Evolutionary conservation across 2,113 vertebrate species (phyloP).

Genomic region (Rynchops niger): DNA sequence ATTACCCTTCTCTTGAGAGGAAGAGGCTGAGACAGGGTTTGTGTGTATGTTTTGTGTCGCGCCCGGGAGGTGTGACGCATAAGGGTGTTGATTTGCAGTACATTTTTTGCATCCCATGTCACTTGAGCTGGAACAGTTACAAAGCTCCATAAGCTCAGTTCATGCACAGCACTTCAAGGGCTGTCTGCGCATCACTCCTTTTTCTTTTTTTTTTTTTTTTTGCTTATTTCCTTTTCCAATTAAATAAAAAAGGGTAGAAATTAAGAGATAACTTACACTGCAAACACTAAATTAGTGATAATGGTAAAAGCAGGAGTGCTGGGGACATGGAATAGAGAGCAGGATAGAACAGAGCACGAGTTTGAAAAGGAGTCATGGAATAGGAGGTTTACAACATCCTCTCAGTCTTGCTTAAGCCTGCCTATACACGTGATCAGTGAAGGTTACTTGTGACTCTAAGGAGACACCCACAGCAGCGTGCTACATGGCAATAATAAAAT

Average conservation of each 20-base stretch:
- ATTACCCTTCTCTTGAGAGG: background rate
- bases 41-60: background rate
- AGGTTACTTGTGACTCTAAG: background rate
- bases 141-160: background rate
- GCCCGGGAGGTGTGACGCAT: background rate
- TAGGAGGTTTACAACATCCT: background rate
- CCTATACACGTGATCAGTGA: background rate
- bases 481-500: background rate
- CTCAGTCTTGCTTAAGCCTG: background rate
- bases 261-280: background rate
- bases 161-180: background rate
- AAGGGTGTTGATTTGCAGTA: background rate
- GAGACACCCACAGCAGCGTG: background rate
- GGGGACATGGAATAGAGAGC: background rate
- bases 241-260: background rate
- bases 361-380: background rate
- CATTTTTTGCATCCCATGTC: background rate
- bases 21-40: background rate
- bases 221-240: background rate
- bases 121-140: background rate
- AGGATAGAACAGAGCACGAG: background rate
- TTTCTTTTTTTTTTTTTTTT: background rate
- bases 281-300: background rate
- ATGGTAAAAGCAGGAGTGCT: background rate
- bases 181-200: background rate